These are phyloP conservation scores for Pavo muticus DNA, from an alignment of 2,113 vertebrate species.

Conservation along the genomic window DNA sequence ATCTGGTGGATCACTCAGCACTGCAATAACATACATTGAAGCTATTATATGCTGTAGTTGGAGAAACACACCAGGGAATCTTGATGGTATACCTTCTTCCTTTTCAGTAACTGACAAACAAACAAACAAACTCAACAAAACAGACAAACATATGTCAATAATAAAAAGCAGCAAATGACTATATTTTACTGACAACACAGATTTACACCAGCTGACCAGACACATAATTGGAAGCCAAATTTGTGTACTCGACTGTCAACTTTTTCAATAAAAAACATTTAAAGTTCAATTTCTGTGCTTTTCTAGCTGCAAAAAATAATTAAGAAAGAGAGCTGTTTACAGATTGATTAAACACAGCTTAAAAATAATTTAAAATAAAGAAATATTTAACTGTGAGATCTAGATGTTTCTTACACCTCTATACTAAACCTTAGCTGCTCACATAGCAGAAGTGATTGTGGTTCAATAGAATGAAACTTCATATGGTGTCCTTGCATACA, in stretches of 20 bases:
- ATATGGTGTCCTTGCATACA: neutral
- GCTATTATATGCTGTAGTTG: neutral
- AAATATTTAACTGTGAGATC: neutral
- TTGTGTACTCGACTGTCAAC: neutral
- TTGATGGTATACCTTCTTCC: neutral
- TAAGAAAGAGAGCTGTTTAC: neutral
- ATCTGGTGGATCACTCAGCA: neutral
- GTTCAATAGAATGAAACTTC: neutral
- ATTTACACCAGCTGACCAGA: neutral
- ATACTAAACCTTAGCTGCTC: neutral
- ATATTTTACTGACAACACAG: neutral
- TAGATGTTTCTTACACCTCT: neutral
- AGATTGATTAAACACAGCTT: neutral
- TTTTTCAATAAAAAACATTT: neutral
- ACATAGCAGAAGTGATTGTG: neutral
- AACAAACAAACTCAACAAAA: neutral
- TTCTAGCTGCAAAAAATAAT: neutral
- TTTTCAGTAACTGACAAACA: neutral
- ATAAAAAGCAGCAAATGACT: neutral
- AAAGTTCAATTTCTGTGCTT: neutral
- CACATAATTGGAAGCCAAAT: neutral
- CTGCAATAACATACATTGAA: neutral
- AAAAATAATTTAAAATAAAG: neutral
- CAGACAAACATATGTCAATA: neutral
- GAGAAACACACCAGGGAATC: neutral